Conservation (phyloP, 2,113 vertebrate genomes). For the Tetrao urogallus region DNA sequence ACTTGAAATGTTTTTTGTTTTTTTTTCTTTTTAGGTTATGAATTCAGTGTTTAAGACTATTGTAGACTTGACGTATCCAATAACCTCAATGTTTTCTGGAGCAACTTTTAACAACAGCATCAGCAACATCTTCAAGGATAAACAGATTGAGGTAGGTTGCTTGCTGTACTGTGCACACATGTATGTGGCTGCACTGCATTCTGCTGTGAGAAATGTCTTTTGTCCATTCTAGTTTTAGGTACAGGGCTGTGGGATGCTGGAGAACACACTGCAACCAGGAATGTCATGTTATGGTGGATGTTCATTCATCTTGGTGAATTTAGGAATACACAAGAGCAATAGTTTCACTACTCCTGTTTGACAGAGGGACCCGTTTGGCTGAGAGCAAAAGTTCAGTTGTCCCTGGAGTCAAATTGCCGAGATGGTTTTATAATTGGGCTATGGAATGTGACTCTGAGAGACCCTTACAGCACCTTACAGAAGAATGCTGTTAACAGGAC, state of each 20-base stretch:
- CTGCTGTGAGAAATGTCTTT: background rate
- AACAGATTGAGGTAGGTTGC: constrained; percentile 89
- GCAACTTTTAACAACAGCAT: constrained; percentile 89
- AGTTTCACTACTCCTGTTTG: background rate
- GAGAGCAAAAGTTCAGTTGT: background rate
- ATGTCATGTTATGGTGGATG: background rate
- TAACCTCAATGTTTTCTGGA: constrained; percentile 95
- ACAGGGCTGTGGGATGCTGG: background rate
- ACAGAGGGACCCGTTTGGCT: background rate
- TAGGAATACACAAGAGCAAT: background rate
- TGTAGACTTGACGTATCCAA: constrained; percentile 91
- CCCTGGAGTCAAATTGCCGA: background rate
- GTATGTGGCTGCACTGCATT: background rate
- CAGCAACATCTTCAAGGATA: constrained; percentile 84
- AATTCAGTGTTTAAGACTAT: constrained; percentile 87
- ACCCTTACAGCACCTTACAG: background rate
- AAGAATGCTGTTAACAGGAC: background rate
- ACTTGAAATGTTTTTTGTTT: background rate
- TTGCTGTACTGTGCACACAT: accelerated
- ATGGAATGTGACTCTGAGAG: background rate
- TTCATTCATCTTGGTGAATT: background rate
- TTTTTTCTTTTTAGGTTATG: constrained; percentile 80
- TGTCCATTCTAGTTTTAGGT: background rate
- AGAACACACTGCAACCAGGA: background rate
- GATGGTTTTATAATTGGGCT: background rate